Percentiles rank a stretch among this genome's conserved stretches.
phyloP scores from a whole-genome alignment of 2,888 invertebrate genomes.

The Acanthococcus lagerstroemiae region DNA sequence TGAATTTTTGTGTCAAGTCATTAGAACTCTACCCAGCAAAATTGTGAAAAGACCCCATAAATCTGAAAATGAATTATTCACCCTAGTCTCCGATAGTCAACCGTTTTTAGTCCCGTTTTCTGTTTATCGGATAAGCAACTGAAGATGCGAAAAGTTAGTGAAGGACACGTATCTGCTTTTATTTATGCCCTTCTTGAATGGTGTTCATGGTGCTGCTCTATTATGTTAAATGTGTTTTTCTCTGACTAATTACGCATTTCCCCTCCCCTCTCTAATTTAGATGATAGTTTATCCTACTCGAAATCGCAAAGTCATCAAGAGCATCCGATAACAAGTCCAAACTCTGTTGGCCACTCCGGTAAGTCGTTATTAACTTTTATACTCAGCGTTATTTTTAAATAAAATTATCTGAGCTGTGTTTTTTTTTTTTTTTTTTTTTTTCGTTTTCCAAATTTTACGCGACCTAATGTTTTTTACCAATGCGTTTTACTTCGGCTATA shows the following conservation, averaged over 20 bases:
- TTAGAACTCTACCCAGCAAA: too few relatives aligned
- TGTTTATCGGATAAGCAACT: too few relatives aligned
- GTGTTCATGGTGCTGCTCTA: neutral
- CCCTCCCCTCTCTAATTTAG: too few relatives aligned
- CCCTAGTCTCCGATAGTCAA: too few relatives aligned
- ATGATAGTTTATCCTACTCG: conserved; percentile 14
- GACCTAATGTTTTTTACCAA: neutral
- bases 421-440: neutral
- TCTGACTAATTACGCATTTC: too few relatives aligned
- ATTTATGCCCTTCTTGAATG: neutral
- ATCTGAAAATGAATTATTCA: too few relatives aligned
- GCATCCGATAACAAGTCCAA: conserved; percentile 5
- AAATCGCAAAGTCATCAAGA: conserved; percentile 22
- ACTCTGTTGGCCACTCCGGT: conserved; percentile 20
- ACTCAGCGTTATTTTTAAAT: neutral
- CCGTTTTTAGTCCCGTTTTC: too few relatives aligned
- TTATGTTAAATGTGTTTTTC: neutral
- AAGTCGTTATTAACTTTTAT: conserved; percentile 1
- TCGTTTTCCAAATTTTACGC: neutral
- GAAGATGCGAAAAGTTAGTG: too few relatives aligned
- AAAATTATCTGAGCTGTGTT: neutral
- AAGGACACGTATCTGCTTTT: neutral
- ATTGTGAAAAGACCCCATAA: too few relatives aligned
- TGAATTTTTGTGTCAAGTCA: too few relatives aligned
- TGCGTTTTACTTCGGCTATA: neutral